Base-by-base conservation (phyloP, 1,140 invertebrate species). In the Ericerus pela region DNA sequence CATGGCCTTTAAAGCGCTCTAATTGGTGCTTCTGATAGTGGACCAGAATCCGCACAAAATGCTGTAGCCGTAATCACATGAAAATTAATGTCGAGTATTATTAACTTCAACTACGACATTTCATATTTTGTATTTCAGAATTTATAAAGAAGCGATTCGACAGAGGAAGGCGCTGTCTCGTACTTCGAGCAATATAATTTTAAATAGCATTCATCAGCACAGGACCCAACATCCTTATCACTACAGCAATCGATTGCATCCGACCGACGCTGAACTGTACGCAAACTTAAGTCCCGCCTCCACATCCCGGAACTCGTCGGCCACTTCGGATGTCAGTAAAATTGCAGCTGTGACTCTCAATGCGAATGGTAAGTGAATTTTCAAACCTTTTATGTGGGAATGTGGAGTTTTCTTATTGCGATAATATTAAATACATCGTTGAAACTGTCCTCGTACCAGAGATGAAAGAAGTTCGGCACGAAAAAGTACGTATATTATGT, bases 131-230 rank as follows among this genome's bases (percentile, higher is more conserved):
- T 57, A 14, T 57, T 60, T n/a, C 56, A 66, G 66, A 38, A 79
- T 79, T 60, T 94, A 86, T 71, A 81, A 85, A 64, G 89, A 94
- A 69, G 91, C 91, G 0, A 80, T 90, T 1, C 75, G 86, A 33
- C 90, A 95, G 69, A 76, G 90, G 59, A 88, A 88, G 65, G 87
- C 86, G 1, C 68, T 90, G 11, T 84, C 82, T 36, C 71, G 84
- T 54, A 87, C 84, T 8, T 85, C 82, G 18, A 85, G 82, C 58
- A 86, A 87, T 69, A 86, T 86, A 56, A 75, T 88, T 47, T 68
- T 88, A 36, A 87, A 87, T 67, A 84, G 81, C 62, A 84, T 88
- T 29, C 84, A 86, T 68, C 78, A 85, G 67, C 82, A 83, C 59
- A 76, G 84, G 60, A 77, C 81, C 3, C 67, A 68, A 55, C 69